phyloP scores from a whole-genome alignment of 2,888 invertebrate species.

The Creontiades dilutus region DNA sequence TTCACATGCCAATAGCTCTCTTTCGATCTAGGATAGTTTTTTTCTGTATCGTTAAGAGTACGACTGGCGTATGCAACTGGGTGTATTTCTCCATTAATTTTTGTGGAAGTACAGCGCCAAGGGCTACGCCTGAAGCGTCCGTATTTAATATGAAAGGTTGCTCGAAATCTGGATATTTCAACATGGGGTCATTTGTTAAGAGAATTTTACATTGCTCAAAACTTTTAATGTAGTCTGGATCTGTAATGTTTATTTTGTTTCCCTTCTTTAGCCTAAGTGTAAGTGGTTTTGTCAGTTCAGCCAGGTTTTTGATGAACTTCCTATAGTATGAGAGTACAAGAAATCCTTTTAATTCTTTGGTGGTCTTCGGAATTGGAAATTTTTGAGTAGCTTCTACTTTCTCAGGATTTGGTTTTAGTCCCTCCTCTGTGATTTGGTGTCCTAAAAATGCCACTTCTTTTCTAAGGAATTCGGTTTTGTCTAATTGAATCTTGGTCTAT shows the following conservation, averaged over 20 bases:
- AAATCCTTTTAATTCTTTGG: constrained; percentile 68
- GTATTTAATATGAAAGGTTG: constrained; percentile 77
- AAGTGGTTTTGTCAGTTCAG: constrained; percentile 60
- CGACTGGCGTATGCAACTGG: constrained; percentile 78
- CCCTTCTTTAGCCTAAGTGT: constrained; percentile 74
- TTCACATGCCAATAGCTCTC: neutral
- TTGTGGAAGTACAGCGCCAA: constrained; percentile 74
- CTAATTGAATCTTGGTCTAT: too few species aligned
- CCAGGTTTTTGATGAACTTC: constrained; percentile 56
- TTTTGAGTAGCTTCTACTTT: too few species aligned
- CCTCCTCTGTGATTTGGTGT: too few species aligned
- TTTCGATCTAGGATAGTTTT: constrained; percentile 76
- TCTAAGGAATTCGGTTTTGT: too few species aligned
- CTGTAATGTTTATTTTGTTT: constrained; percentile 60
- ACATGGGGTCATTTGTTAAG: constrained; percentile 58
- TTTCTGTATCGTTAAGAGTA: constrained; percentile 76
- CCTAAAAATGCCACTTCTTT: too few species aligned
- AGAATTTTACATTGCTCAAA: constrained; percentile 38
- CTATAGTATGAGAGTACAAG: constrained; percentile 68
- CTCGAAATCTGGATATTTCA: constrained; percentile 50
- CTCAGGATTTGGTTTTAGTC: too few species aligned
- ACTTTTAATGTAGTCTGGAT: neutral
- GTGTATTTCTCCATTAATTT: constrained; percentile 74
- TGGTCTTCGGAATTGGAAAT: constrained; percentile 60
- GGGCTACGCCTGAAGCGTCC: constrained; percentile 76